Percentiles rank a stretch among this genome's conserved stretches.
Conservation (phyloP, 2,113 vertebrate species). For the Coturnix japonica region DNA sequence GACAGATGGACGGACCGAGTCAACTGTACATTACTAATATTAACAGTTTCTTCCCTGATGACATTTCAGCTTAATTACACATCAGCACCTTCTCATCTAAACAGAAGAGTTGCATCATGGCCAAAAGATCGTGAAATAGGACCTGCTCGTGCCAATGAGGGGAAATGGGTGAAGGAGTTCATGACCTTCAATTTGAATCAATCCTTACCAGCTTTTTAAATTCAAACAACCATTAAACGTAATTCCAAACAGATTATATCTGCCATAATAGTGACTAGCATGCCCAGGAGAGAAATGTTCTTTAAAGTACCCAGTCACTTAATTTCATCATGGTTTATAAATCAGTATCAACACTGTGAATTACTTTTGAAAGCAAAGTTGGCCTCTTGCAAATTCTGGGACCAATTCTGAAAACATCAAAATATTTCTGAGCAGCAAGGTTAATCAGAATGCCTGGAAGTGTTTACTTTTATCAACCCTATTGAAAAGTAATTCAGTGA, state of each 20-base stretch:
- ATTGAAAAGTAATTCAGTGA: background rate
- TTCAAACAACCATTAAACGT: slow-evolving; percentile 57
- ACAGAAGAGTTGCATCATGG: slow-evolving; percentile 37
- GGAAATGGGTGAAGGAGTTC: slow-evolving; percentile 45
- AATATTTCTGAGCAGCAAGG: background rate
- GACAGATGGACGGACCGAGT: slow-evolving; percentile 15
- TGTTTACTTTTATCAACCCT: background rate
- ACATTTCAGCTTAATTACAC: slow-evolving; percentile 45
- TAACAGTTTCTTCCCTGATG: slow-evolving; percentile 27
- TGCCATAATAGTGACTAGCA: background rate
- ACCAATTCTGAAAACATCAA: background rate
- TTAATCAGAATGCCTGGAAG: background rate
- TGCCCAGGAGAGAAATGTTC: slow-evolving; percentile 5
- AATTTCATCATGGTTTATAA: slow-evolving; percentile 35
- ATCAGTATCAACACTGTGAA: background rate
- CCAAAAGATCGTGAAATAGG: slow-evolving; percentile 57
- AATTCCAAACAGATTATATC: slow-evolving; percentile 62
- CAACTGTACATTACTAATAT: background rate
- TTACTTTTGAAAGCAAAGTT: slow-evolving; percentile 22
- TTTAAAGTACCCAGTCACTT: background rate
- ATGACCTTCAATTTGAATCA: slow-evolving; percentile 63
- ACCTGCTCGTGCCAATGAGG: slow-evolving; percentile 36
- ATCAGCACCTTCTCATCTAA: slow-evolving; percentile 51
- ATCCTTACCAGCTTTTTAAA: slow-evolving; percentile 56
- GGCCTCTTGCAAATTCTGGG: slow-evolving; percentile 9